A percentile compares a stretch with the other conserved stretches of the same genome.
Conservation (phyloP, 2,113 vertebrate genomes). For the Guaruba guarouba region DNA sequence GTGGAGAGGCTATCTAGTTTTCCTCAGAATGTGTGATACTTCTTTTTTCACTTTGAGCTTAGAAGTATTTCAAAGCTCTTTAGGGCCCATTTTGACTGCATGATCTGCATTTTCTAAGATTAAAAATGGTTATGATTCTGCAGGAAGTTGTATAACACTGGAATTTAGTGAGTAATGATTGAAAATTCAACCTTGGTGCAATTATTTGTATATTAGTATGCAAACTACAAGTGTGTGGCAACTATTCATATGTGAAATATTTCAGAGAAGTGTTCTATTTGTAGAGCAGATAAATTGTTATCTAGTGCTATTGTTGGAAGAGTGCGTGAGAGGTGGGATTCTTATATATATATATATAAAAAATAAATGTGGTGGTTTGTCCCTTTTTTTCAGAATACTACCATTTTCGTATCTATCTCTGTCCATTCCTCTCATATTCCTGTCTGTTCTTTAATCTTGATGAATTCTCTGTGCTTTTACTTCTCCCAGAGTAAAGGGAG, state of each 20-base stretch:
- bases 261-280: not conserved
- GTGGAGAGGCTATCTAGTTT: not conserved
- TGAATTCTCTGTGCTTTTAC: not conserved
- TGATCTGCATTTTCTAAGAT: not conserved
- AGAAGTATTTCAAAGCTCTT: not conserved
- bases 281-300: not conserved
- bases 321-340: rapidly evolving
- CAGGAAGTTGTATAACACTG: not conserved
- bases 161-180: not conserved
- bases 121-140: not conserved
- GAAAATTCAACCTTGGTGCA: not conserved
- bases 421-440: not conserved
- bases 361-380: not conserved
- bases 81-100: not conserved
- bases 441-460: not conserved
- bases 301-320: not conserved
- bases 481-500: not conserved
- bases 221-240: not conserved
- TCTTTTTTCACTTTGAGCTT: not conserved
- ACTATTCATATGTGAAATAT: not conserved
- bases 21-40: not conserved
- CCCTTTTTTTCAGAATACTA: not conserved
- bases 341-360: not conserved
- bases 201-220: not conserved
- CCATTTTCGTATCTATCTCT: not conserved